Percentiles rank a stretch among this genome's conserved stretches.
Conservation (phyloP, 1,140 invertebrate genomes). For the Microplitis demolitor region DNA sequence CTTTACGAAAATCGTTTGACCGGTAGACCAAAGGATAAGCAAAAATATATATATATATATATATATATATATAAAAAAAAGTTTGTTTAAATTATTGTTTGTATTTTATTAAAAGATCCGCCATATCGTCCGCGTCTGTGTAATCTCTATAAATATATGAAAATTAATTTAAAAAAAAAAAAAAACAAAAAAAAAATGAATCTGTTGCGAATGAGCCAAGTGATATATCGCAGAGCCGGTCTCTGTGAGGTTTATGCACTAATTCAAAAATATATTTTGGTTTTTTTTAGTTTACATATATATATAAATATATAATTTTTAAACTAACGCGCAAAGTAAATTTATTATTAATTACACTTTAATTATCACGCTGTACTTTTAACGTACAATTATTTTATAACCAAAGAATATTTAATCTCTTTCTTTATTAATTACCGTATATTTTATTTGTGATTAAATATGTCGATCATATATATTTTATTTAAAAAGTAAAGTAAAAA, state of each 20-base stretch:
- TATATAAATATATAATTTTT: neutral
- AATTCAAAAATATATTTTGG: constrained; percentile 34
- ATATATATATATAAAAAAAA: neutral
- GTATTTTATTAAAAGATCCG: neutral
- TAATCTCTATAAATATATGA: neutral
- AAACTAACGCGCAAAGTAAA: constrained; percentile 12
- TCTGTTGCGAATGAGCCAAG: constrained; percentile 2
- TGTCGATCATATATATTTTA: too few relatives aligned
- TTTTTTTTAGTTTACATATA: neutral
- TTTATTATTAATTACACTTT: neutral
- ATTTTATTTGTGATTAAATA: too few relatives aligned
- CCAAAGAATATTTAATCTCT: constrained; percentile 50
- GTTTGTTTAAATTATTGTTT: neutral
- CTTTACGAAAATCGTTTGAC: neutral
- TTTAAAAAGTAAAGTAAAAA: too few relatives aligned
- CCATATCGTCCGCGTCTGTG: neutral
- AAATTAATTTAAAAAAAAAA: neutral
- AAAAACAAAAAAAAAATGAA: neutral
- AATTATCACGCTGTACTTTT: constrained; percentile 20
- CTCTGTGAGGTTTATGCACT: constrained; percentile 49
- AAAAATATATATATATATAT: neutral
- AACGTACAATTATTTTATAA: constrained; percentile 53
- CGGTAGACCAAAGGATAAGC: too few relatives aligned
- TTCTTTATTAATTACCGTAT: too few relatives aligned
- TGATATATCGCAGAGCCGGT: constrained; percentile 43